These are phyloP conservation scores for Oryzias sinensis DNA, from an alignment of 2,797 vertebrate genomes.

Conservation along the genomic window DNA sequence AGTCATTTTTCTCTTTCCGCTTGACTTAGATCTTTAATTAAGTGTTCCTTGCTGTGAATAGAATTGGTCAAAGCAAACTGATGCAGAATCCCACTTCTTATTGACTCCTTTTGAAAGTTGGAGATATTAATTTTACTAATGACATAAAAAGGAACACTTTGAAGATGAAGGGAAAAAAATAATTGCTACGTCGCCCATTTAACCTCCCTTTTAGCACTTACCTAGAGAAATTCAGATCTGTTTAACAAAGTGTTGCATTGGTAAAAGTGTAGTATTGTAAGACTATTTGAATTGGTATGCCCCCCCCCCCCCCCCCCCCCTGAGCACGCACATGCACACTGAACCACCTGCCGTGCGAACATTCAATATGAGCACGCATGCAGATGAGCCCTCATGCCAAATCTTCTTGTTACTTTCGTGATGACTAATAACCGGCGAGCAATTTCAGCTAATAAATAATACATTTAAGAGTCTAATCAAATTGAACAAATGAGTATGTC, in stretches of 20 bases:
- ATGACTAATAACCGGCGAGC: conserved; percentile 56
- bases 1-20: conserved; percentile 4
- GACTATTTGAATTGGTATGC: too few relatives aligned
- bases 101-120: conserved; percentile 42
- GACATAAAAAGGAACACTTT: conserved; percentile 22
- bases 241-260: neutral
- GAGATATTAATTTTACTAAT: conserved; percentile 43
- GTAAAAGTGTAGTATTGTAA: too few relatives aligned
- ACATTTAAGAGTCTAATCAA: conserved; percentile 73
- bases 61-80: conserved; percentile 26
- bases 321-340: neutral
- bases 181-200: too few relatives aligned
- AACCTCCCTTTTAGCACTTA: too few relatives aligned
- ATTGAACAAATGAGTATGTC: conserved; percentile 77
- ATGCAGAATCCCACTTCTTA: conserved; percentile 41
- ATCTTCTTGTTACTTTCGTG: conserved; percentile 52
- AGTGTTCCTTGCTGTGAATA: conserved; percentile 13
- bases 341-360: conserved; percentile 22
- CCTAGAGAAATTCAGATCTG: neutral
- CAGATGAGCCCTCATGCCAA: conserved; percentile 46
- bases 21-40: conserved; percentile 14
- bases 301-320: too few relatives aligned
- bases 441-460: conserved; percentile 75
- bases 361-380: conserved; percentile 21
- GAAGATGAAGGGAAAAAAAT: neutral